Evolutionary conservation across 2,113 vertebrate species (phyloP), one percentile per base, ranked within the genome.

Genomic region (Leiothrix lutea): DNA sequence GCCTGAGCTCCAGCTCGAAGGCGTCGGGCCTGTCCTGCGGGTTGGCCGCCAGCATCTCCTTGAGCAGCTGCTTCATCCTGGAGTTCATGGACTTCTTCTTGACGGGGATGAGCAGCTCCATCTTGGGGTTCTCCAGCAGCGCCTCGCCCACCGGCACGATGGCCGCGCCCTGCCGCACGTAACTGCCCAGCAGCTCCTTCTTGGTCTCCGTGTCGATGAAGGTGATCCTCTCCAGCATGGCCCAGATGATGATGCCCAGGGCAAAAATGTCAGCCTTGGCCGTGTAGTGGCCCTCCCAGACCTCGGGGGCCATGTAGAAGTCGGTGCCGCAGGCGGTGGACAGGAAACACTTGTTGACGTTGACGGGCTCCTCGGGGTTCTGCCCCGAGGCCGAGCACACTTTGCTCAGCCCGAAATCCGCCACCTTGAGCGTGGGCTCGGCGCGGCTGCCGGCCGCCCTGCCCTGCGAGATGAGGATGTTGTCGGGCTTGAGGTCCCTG

Each of bases 251-350:
- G 92, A 99, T 98, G 9, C 99, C 99, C 94, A 99, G 94, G 1
- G 99, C 99, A 50, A 99, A 99, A 97, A 99, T 99, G 96, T 99
- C 99, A 1, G 99, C 99, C 96, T 99, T 99, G 71, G 99, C 99
- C 2, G 99, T 99, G 95, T 99, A 99, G 97, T 99, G 99, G 29
- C 99, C 99, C 96, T 99, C 99, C 98, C 99, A 99, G 5, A 99
- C 99, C 97, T 99, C 99, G 0, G 99, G 99, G 40, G 99, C 99
- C 99, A 99, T 99, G 95, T 99, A 99, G 97, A 99, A 99, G 97
- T 99, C 99, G 4, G 99, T 99, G 48, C 99, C 99, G 5, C 99
- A 99, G 0, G 99, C 99, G 1, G 99, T 99, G 23, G 99, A 99
- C 90, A 99, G 98, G 96, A 99, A 99, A 94, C 99, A 99, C 94